Evolutionary conservation across 2,113 vertebrate species (phyloP).

Genomic region (Halichoeres trimaculatus): DNA sequence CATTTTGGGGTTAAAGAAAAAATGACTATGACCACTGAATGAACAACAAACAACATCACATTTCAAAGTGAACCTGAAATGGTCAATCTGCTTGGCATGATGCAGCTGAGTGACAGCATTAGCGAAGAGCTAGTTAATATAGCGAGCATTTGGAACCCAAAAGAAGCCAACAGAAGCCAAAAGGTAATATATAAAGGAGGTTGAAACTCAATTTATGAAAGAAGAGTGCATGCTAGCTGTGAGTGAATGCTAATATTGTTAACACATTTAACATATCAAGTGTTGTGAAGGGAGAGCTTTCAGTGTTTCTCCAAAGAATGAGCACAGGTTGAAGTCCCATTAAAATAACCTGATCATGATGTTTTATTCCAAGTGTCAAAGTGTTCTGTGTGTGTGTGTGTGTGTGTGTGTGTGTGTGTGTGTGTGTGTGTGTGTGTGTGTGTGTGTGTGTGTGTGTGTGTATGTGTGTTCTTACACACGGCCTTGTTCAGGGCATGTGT

Average conservation of each 20-base stretch:
- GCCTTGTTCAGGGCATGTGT: conserved; percentile 7
- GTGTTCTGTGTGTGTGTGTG: not conserved
- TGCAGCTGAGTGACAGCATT: not conserved
- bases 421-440: not conserved
- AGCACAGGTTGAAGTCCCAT: not conserved
- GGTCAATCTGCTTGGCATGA: too few relatives aligned
- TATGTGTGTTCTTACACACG: not conserved
- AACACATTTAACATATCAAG: not conserved
- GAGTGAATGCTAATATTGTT: not conserved
- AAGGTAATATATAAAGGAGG: not conserved
- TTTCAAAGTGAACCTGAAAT: not conserved
- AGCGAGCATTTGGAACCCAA: not conserved
- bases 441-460: not conserved
- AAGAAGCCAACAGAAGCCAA: not conserved
- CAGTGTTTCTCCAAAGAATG: not conserved
- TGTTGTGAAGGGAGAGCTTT: not conserved
- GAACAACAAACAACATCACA: too few relatives aligned
- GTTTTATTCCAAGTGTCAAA: not conserved
- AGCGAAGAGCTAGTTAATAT: not conserved
- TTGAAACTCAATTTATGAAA: not conserved
- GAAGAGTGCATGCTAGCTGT: not conserved
- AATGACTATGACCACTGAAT: too few relatives aligned
- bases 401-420: not conserved
- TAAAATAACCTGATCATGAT: not conserved
- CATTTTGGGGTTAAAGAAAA: too few relatives aligned